Conservation (phyloP, 2,888 invertebrate genomes). For the Drosophila austrosaltans region DNA sequence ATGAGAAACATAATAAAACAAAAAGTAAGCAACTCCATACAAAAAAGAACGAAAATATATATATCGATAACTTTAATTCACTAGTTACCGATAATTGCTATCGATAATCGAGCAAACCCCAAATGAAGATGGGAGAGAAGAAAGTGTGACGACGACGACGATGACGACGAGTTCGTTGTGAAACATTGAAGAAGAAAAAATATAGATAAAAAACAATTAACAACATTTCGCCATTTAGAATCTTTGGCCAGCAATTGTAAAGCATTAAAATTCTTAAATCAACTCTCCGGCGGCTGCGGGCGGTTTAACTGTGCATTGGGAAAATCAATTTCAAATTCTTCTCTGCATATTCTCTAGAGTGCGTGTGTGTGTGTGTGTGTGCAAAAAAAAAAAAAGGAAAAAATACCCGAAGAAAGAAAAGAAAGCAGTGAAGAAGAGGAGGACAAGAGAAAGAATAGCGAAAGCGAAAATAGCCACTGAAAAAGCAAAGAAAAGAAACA, state of each 20-base stretch:
- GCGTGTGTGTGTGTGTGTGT: slow-evolving; percentile 69
- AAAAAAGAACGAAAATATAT: neutral
- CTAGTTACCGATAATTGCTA: neutral
- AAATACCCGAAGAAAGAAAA: slow-evolving; percentile 42
- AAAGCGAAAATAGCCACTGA: slow-evolving; percentile 61
- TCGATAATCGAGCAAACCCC: slow-evolving; percentile 8
- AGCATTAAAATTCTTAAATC: slow-evolving; percentile 34
- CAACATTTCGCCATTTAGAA: slow-evolving; percentile 49
- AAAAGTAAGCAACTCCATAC: neutral
- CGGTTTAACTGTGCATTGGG: slow-evolving; percentile 58
- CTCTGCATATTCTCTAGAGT: slow-evolving; percentile 51
- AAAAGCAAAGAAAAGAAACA: slow-evolving; percentile 31
- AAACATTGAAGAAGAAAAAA: slow-evolving; percentile 44
- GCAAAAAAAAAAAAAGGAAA: slow-evolving; percentile 56
- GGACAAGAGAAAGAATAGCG: slow-evolving; percentile 47
- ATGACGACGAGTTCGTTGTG: slow-evolving; percentile 67
- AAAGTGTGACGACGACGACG: slow-evolving; percentile 24
- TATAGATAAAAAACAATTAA: slow-evolving; percentile 48
- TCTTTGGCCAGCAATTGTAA: slow-evolving; percentile 42
- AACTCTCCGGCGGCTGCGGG: slow-evolving; percentile 56
- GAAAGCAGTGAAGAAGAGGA: slow-evolving; percentile 43
- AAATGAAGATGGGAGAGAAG: slow-evolving; percentile 35
- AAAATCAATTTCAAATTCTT: slow-evolving; percentile 66
- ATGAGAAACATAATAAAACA: neutral
- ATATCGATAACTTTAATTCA: neutral